Evolutionary conservation across 2,888 invertebrate genomes (phyloP).

Genomic region (Notodonta dromedarius): DNA sequence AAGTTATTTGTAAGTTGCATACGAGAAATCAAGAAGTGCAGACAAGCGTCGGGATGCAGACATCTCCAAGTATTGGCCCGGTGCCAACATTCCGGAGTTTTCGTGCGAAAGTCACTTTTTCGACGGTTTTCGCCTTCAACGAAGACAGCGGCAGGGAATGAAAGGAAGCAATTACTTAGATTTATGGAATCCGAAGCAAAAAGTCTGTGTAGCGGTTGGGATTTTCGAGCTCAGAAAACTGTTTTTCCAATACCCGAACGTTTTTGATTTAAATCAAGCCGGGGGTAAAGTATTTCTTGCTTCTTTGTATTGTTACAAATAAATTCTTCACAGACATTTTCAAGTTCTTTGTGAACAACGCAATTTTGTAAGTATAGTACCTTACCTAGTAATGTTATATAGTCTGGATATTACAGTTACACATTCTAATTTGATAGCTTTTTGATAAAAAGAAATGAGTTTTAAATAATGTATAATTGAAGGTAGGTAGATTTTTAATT

Average conservation of each 20-base stretch:
- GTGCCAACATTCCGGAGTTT: constrained; percentile 63
- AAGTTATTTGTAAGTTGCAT: constrained; percentile 33
- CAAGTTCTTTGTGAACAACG: not conserved
- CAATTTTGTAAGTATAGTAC: not conserved
- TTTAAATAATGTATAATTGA: too few species aligned
- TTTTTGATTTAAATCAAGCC: constrained; percentile 16
- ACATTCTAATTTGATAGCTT: too few species aligned
- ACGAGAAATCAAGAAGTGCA: constrained; percentile 41
- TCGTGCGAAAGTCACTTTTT: constrained; percentile 68
- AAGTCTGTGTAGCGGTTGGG: constrained; percentile 42
- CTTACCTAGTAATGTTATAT: not conserved
- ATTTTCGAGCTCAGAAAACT: constrained; percentile 30
- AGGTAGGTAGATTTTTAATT: too few species aligned
- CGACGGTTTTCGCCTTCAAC: constrained; percentile 59
- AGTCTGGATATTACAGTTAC: not conserved
- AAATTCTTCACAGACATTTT: constrained; percentile 1
- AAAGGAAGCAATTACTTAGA: constrained; percentile 78
- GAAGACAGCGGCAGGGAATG: constrained; percentile 49
- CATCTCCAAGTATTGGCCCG: constrained; percentile 57
- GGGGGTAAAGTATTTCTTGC: constrained; percentile 10
- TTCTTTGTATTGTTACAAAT: constrained; percentile 4
- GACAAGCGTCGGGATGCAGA: constrained; percentile 56
- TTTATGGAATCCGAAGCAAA: constrained; percentile 67
- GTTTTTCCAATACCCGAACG: constrained; percentile 24
- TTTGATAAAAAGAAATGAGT: too few species aligned